Percentiles rank a stretch among this genome's conserved stretches.
phyloP scores from a whole-genome alignment of 2,797 vertebrate species.

The Hypotaenidia okinawae region DNA sequence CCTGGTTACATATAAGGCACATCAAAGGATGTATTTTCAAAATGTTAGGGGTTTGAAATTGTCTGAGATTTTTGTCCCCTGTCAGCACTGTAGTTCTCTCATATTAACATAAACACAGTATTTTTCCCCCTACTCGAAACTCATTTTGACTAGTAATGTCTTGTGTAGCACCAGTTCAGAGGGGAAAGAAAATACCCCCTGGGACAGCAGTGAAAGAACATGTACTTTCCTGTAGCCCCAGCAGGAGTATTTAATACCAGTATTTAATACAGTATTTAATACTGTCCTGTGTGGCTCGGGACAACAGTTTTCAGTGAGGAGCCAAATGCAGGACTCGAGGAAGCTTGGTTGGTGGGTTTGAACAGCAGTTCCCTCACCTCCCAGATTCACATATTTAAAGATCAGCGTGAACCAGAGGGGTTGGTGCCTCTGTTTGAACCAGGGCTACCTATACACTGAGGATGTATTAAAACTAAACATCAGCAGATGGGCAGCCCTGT shows the following conservation, averaged over 20 bases:
- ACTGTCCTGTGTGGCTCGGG: not conserved
- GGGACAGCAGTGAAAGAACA: not conserved
- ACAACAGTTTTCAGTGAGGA: not conserved
- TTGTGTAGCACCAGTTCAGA: not conserved
- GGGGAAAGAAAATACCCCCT: not conserved
- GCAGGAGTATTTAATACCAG: not conserved
- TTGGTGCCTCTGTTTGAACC: not conserved
- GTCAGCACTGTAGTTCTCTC: not conserved
- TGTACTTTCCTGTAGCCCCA: not conserved
- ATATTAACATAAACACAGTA: not conserved
- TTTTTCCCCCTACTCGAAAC: not conserved
- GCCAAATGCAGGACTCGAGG: fast-evolving
- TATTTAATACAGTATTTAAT: not conserved
- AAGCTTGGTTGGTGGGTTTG: not conserved
- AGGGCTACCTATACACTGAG: not conserved
- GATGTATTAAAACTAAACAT: not conserved
- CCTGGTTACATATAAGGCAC: not conserved
- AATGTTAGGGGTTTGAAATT: not conserved
- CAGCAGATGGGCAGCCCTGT: not conserved
- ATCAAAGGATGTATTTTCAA: not conserved
- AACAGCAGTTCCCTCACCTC: not conserved
- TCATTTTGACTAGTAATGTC: not conserved
- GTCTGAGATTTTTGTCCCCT: not conserved
- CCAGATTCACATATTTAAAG: not conserved
- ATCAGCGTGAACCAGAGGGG: not conserved